phyloP scores from a whole-genome alignment of 2,797 vertebrate genomes.

The Erethizon dorsatum region DNA sequence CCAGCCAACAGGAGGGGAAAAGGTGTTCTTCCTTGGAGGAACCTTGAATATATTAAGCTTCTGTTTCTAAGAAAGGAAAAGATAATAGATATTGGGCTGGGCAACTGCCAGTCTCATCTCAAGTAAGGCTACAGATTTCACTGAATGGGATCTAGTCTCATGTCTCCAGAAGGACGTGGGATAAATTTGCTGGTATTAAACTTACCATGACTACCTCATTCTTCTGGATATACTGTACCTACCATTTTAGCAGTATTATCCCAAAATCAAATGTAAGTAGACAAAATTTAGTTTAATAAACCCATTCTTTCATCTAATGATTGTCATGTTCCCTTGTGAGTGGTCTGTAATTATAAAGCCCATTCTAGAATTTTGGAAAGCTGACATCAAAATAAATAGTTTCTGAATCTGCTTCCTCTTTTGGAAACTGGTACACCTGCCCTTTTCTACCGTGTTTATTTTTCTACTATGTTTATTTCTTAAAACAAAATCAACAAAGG shows the following conservation, averaged over 20 bases:
- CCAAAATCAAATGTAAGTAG: conserved; percentile 16
- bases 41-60: not conserved
- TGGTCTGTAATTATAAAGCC: not conserved
- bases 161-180: not conserved
- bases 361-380: not conserved
- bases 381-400: not conserved
- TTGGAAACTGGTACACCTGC: not conserved
- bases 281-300: conserved; percentile 18
- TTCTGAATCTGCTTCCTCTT: not conserved
- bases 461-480: not conserved
- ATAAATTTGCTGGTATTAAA: not conserved
- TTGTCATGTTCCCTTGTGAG: not conserved
- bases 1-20: not conserved
- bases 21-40: not conserved
- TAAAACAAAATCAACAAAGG: not conserved
- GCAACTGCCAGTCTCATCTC: not conserved
- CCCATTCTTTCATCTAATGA: not conserved
- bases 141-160: not conserved
- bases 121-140: not conserved
- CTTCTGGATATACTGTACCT: not conserved
- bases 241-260: not conserved
- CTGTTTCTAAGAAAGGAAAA: not conserved
- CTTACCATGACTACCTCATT: not conserved
- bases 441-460: no score
- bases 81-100: not conserved